Evolutionary conservation across 2,797 vertebrate genomes (phyloP).

Genomic region (Falco berigora): DNA sequence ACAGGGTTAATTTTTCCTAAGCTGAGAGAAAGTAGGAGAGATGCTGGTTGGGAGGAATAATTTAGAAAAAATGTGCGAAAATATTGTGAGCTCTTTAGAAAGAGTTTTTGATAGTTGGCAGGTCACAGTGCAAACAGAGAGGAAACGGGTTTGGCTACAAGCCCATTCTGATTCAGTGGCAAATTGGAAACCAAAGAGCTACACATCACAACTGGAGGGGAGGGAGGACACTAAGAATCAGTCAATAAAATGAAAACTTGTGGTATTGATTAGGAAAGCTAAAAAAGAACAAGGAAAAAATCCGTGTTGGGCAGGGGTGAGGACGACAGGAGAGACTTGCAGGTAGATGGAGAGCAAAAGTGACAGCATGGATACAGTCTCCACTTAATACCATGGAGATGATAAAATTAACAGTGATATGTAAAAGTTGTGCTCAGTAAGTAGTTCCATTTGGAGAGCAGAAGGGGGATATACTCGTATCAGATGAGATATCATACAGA

Average conservation of each 20-base stretch:
- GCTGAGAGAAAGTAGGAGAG: neutral
- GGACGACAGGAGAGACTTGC: neutral
- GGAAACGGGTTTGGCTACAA: neutral
- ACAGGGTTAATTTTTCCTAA: constrained; percentile 8
- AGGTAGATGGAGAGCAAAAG: neutral
- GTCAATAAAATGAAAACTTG: neutral
- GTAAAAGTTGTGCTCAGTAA: neutral
- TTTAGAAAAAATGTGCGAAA: constrained; percentile 20
- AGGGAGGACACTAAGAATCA: neutral
- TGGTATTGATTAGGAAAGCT: neutral
- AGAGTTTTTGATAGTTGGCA: constrained; percentile 7
- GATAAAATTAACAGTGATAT: neutral
- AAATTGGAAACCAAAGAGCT: constrained; percentile 2
- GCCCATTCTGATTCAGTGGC: constrained; percentile 3
- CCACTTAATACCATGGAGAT: neutral
- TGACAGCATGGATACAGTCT: neutral
- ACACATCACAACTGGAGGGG: neutral
- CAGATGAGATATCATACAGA: neutral
- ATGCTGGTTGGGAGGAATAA: neutral
- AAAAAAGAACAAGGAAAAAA: neutral
- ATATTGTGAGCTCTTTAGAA: constrained; percentile 21
- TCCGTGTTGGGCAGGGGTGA: neutral
- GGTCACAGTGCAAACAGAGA: neutral
- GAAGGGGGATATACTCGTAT: neutral
- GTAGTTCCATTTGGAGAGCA: neutral